phyloP scores from a whole-genome alignment of 1,140 invertebrate species.

The Aphelenchoides besseyi region DNA sequence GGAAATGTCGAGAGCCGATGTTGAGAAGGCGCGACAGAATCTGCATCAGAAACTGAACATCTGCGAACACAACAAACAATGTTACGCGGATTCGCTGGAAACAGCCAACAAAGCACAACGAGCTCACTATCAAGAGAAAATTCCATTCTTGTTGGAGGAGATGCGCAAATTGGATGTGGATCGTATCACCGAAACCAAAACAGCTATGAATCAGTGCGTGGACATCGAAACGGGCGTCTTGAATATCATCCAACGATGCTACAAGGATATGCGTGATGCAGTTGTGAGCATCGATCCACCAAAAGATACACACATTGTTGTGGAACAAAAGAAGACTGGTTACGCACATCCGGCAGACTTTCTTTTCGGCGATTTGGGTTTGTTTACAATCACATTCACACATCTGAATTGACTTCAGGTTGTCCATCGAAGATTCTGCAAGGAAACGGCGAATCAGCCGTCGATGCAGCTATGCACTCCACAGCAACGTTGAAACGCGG shows the following conservation, averaged over 20 bases:
- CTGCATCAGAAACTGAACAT: slow-evolving; percentile 36
- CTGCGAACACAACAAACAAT: slow-evolving; percentile 58
- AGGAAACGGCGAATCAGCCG: slow-evolving; percentile 35
- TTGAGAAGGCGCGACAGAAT: slow-evolving; percentile 47
- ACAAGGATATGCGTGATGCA: slow-evolving; percentile 52
- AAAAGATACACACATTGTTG: slow-evolving; percentile 49
- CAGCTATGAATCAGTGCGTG: slow-evolving; percentile 45
- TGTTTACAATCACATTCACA: neutral
- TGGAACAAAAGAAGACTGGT: slow-evolving; percentile 55
- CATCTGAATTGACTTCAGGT: slow-evolving; percentile 21
- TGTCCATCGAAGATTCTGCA: slow-evolving; percentile 31
- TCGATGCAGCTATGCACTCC: slow-evolving; percentile 16
- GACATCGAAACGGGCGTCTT: slow-evolving; percentile 51
- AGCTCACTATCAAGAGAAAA: slow-evolving; percentile 39
- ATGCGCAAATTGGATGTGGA: slow-evolving; percentile 53
- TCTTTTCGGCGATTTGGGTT: slow-evolving; percentile 56
- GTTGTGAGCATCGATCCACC: slow-evolving; percentile 50
- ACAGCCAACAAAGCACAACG: slow-evolving; percentile 51
- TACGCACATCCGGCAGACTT: slow-evolving; percentile 48
- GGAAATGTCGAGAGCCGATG: slow-evolving; percentile 54
- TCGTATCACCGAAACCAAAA: slow-evolving; percentile 50
- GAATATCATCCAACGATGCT: slow-evolving; percentile 39
- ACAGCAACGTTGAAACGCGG: slow-evolving; percentile 38
- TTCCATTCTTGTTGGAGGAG: slow-evolving; percentile 55
- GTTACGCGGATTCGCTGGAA: slow-evolving; percentile 43